Evolutionary conservation across 2,113 vertebrate species (phyloP), one percentile per base, ranked within the genome.

Genomic region (Paradisaea rubra): DNA sequence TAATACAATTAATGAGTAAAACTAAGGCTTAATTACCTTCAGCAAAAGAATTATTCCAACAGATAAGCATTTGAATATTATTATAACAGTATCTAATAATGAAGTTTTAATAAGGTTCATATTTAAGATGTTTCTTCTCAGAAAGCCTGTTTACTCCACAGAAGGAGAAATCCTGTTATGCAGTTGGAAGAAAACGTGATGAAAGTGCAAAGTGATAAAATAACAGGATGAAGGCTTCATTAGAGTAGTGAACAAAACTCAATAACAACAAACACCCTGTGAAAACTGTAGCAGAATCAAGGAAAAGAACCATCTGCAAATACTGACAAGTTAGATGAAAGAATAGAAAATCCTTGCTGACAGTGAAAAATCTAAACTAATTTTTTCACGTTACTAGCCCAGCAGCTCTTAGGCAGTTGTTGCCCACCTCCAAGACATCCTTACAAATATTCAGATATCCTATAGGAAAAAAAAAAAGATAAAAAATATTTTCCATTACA

Each of bases 141-240:
- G 31, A 69, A 23, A 3, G 2, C 5, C 5, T 72, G 9, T 52
- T 76, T 77, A 49, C 3, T 82, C 15, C 16, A 41, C 6, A 31
- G 12, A 56, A 44, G 23, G 23, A 81, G 15, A 68, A 68, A 63
- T 42, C 23, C 5, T 7, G 1, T 68, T 63, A 37, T 4, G 4
- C 4, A 37, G 1, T 61, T 71, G 5, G 44, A 31, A 78, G 12
- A 54, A 77, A 78, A 69, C 0, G 0, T 39, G 4, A 41, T 37
- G 7, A 80, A 64, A 11, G 9, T 47, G 13, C 4, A 59, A 88
- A 79, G 4, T 27, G 28, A 53, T 22, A 72, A 82, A 82, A 24
- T 25, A 81, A 19, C 19, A 64, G 9, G 8, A 41, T 33, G 23
- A 81, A 45, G 4, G 7, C 16, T 91, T 71, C 31, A 33, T 50